These are phyloP conservation scores for Scylla paramamosain DNA, from an alignment of 1,140 invertebrate species.

Conservation along the genomic window DNA sequence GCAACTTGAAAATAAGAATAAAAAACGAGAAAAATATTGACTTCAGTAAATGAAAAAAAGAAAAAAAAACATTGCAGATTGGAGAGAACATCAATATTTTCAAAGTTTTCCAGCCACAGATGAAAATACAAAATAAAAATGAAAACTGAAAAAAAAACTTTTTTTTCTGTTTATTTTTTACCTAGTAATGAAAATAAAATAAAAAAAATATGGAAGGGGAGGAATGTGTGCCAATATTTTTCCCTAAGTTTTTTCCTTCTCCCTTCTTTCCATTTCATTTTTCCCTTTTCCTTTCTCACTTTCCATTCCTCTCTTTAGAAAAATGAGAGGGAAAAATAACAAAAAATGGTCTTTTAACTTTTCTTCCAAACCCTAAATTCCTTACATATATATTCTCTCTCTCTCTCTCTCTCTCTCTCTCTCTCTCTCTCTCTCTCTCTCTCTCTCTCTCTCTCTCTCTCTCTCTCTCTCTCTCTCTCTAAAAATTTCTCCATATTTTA, in stretches of 20 bases:
- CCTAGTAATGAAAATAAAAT: too few species aligned
- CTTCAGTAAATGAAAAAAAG: too few species aligned
- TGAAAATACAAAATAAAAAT: too few species aligned
- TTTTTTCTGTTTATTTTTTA: too few species aligned
- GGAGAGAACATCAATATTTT: too few species aligned
- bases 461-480: not conserved
- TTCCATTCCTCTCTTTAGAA: not conserved
- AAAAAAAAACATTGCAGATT: too few species aligned
- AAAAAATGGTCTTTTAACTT: not conserved
- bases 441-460: slow-evolving; percentile 18
- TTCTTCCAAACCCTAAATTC: not conserved
- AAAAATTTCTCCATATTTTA: too few species aligned
- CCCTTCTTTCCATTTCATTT: not conserved
- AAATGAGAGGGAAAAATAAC: not conserved
- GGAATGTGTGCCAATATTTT: not conserved
- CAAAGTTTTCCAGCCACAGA: too few species aligned
- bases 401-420: slow-evolving; percentile 20
- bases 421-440: slow-evolving; percentile 20
- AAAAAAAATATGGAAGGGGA: not conserved
- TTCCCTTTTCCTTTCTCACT: not conserved
- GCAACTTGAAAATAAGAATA: too few species aligned
- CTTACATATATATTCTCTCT: not conserved
- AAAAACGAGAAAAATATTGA: too few species aligned
- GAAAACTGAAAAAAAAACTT: too few species aligned
- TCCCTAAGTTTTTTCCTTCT: not conserved